Percentiles rank a stretch among this genome's conserved stretches.
phyloP scores from a whole-genome alignment of 2,113 vertebrate species.

The Chiloscyllium plagiosum region DNA sequence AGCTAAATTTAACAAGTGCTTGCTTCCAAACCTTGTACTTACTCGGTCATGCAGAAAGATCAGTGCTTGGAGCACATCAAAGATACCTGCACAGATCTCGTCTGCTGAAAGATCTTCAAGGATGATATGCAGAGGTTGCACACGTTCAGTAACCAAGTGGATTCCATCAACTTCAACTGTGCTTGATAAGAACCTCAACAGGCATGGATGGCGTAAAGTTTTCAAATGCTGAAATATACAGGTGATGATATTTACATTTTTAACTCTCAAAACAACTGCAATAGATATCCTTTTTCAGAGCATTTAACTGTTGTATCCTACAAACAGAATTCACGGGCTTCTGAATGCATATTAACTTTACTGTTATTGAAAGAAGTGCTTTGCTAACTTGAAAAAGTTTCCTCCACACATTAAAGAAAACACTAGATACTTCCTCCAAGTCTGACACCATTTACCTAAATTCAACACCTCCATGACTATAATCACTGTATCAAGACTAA shows the following conservation, averaged over 20 bases:
- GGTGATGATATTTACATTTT: not conserved
- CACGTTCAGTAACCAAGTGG: slow-evolving; percentile 84
- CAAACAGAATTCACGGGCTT: not conserved
- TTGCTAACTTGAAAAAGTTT: not conserved
- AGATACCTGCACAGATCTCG: slow-evolving; percentile 90
- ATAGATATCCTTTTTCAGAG: not conserved
- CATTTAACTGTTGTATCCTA: not conserved
- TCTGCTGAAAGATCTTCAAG: slow-evolving; percentile 71
- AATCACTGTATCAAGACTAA: not conserved
- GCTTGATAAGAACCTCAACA: slow-evolving; percentile 89
- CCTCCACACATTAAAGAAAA: not conserved
- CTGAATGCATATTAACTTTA: not conserved
- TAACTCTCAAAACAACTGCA: not conserved
- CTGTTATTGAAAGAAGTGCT: not conserved
- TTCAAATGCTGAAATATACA: slow-evolving; percentile 78
- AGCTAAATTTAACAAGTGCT: not conserved
- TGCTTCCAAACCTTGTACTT: slow-evolving; percentile 43
- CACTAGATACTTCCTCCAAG: not conserved
- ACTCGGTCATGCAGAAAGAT: slow-evolving; percentile 91
- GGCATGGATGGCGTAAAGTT: slow-evolving; percentile 86
- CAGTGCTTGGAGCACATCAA: slow-evolving; percentile 80
- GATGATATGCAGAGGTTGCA: slow-evolving; percentile 74
- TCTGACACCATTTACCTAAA: not conserved
- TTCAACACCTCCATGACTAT: not conserved
- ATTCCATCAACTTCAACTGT: slow-evolving; percentile 79